Conservation (phyloP, 2,888 invertebrate species). For the Amblyjoppa proteus region DNA sequence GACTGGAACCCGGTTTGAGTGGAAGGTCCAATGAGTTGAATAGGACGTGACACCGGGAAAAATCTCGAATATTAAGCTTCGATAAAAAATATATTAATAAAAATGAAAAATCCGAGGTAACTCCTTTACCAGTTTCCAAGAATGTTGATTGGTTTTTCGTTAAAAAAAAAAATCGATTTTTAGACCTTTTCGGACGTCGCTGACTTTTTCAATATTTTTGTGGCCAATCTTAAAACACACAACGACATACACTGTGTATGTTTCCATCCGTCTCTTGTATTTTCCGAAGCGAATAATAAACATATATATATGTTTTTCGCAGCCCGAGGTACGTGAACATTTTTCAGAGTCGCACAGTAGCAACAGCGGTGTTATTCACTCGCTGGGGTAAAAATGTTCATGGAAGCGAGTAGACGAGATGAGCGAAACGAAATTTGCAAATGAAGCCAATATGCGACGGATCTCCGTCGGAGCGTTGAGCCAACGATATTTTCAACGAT, state of each 20-base stretch:
- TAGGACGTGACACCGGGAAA: no score
- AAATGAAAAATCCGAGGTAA: neutral
- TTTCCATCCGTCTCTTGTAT: conserved; percentile 1
- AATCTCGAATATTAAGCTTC: neutral
- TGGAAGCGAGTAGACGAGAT: conserved; percentile 66
- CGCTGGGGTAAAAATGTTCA: conserved; percentile 57
- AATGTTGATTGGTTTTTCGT: neutral
- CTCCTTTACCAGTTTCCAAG: no score
- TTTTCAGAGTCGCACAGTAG: neutral
- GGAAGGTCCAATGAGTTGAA: no score
- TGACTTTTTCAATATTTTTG: neutral
- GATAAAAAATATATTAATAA: neutral
- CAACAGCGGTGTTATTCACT: conserved; percentile 26
- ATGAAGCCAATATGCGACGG: conserved; percentile 84
- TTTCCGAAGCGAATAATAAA: conserved; percentile 15
- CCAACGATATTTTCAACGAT: conserved; percentile 68
- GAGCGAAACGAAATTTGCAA: conserved; percentile 83
- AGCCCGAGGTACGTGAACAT: conserved; percentile 4
- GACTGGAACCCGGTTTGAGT: no score
- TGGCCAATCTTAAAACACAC: neutral
- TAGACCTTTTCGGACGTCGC: neutral
- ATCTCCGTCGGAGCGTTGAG: conserved; percentile 72
- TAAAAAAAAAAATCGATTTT: neutral
- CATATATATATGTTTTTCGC: neutral
- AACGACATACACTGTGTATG: neutral